A percentile compares a stretch with the other conserved stretches of the same genome.
Evolutionary conservation across 2,113 vertebrate genomes (phyloP).

Genomic region (Cryptotis parvus): DNA sequence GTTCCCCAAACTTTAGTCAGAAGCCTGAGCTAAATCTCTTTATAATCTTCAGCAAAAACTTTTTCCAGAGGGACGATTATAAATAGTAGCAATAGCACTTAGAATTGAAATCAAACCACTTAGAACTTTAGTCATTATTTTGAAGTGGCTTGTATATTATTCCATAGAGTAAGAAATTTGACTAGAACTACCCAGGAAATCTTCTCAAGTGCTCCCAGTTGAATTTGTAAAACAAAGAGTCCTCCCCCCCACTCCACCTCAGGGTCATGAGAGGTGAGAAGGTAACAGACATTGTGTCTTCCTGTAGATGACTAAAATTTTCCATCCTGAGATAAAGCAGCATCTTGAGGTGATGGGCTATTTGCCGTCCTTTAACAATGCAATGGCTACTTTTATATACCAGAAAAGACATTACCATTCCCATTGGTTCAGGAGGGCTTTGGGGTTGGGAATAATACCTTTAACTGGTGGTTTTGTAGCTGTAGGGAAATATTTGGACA

Average conservation of each 20-base stretch:
- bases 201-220: not conserved
- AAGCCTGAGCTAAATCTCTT: not conserved
- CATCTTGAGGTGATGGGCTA: not conserved
- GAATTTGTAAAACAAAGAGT: not conserved
- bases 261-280: not conserved
- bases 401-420: slow-evolving; percentile 58
- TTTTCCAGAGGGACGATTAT: not conserved
- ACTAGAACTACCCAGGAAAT: not conserved
- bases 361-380: too few relatives aligned
- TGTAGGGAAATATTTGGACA: slow-evolving; percentile 75
- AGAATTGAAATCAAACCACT: not conserved
- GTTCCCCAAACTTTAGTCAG: too few relatives aligned
- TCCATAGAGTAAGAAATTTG: not conserved
- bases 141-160: not conserved
- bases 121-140: not conserved
- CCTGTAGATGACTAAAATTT: not conserved
- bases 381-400: not conserved
- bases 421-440: slow-evolving; percentile 66
- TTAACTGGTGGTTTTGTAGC: slow-evolving; percentile 81
- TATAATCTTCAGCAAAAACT: not conserved
- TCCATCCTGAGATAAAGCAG: not conserved
- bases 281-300: not conserved
- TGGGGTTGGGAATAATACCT: slow-evolving; percentile 69
- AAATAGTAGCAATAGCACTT: not conserved
- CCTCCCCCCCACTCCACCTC: too few relatives aligned